These are phyloP conservation scores for Chrysina gloriosa DNA, from an alignment of 2,888 invertebrate genomes.

Conservation along the genomic window DNA sequence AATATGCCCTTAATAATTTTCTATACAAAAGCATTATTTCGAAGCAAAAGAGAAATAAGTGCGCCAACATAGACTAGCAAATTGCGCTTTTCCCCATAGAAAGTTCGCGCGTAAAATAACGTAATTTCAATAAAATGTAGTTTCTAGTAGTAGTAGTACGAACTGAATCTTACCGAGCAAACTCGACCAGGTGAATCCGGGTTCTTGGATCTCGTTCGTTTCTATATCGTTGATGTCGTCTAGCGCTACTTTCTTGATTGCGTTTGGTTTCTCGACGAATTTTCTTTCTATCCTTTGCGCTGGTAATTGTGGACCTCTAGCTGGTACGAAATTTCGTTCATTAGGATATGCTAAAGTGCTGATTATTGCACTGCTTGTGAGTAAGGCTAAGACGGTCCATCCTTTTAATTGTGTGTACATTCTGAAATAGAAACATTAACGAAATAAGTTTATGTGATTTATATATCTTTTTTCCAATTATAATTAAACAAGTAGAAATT, in stretches of 20 bases:
- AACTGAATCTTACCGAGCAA: conserved; percentile 73
- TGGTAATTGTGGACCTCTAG: conserved; percentile 59
- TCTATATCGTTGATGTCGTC: conserved; percentile 86
- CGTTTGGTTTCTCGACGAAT: conserved; percentile 90
- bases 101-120: not conserved
- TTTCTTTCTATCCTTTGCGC: conserved; percentile 76
- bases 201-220: conserved; percentile 82
- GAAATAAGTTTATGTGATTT: too few species aligned
- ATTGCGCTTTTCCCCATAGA: conserved; percentile 18
- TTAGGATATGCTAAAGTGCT: conserved; percentile 78
- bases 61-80: not conserved
- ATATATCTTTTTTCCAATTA: too few species aligned
- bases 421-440: conserved; percentile 44
- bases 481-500: too few species aligned
- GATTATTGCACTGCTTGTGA: conserved; percentile 75
- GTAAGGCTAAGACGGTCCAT: conserved; percentile 77
- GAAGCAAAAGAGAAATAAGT: too few species aligned
- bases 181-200: conserved; percentile 89
- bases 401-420: conserved; percentile 78
- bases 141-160: not conserved
- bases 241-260: conserved; percentile 86
- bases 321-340: conserved; percentile 56
- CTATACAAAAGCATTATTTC: too few species aligned
- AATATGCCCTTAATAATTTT: too few species aligned
- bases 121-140: too few species aligned